phyloP scores from a whole-genome alignment of 2,888 invertebrate genomes.

The Brachyptera putata region DNA sequence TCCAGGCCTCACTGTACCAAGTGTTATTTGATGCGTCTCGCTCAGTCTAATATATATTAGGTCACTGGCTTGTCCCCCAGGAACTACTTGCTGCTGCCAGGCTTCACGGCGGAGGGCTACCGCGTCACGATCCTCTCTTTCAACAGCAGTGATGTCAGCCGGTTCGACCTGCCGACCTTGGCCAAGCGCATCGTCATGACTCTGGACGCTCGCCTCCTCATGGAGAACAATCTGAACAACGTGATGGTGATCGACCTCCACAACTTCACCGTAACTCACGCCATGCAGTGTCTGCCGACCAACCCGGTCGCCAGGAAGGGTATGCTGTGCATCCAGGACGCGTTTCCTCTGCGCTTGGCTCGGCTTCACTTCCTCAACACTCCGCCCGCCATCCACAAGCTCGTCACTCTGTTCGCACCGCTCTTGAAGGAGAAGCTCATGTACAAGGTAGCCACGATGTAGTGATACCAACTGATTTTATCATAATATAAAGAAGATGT shows the following conservation, averaged over 20 bases:
- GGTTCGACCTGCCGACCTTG: slow-evolving; percentile 41
- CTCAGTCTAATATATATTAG: too few relatives aligned
- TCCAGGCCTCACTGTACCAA: too few relatives aligned
- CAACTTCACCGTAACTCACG: slow-evolving; percentile 42
- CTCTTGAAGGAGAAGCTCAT: slow-evolving; percentile 43
- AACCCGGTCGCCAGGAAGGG: slow-evolving; percentile 40
- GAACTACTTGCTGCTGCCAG: slow-evolving; percentile 42
- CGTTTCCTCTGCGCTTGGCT: slow-evolving; percentile 43
- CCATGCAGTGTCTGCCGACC: slow-evolving; percentile 43
- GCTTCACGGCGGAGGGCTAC: slow-evolving; percentile 43
- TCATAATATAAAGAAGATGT: too few relatives aligned
- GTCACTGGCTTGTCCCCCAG: too few relatives aligned
- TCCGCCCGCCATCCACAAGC: slow-evolving; percentile 39
- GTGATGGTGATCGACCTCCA: slow-evolving; percentile 36
- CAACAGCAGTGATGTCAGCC: slow-evolving; percentile 39
- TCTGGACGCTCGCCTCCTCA: slow-evolving; percentile 41
- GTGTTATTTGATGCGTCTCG: too few relatives aligned
- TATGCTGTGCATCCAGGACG: slow-evolving; percentile 44
- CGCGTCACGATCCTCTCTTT: slow-evolving; percentile 42
- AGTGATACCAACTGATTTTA: too few relatives aligned
- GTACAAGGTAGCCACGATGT: slow-evolving; percentile 40
- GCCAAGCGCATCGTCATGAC: slow-evolving; percentile 43
- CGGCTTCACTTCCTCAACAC: slow-evolving; percentile 38
- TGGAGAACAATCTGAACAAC: slow-evolving; percentile 43
- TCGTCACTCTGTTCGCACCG: slow-evolving; percentile 42